Evolutionary conservation across 2,888 invertebrate genomes (phyloP).

Genomic region (Anthrax anthrax): DNA sequence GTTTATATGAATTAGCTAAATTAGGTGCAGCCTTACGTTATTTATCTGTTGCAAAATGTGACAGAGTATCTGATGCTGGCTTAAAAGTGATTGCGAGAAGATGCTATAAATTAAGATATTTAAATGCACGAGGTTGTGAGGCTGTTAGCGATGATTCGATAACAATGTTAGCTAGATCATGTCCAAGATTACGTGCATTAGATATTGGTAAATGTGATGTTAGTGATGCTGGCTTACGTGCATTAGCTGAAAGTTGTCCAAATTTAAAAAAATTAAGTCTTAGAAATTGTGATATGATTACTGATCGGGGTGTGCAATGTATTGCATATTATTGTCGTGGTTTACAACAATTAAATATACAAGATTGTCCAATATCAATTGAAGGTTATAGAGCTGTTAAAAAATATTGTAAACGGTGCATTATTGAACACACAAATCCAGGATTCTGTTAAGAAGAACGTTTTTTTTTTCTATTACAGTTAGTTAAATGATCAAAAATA

Average conservation of each 20-base stretch:
- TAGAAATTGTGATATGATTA: constrained; percentile 80
- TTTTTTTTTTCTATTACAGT: too few species aligned
- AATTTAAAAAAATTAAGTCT: constrained; percentile 81
- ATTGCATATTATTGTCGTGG: constrained; percentile 83
- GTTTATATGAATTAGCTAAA: constrained; percentile 77
- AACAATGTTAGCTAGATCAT: constrained; percentile 70
- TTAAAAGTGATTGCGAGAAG: constrained; percentile 72
- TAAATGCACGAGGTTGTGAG: constrained; percentile 85
- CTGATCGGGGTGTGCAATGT: constrained; percentile 75
- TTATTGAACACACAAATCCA: constrained; percentile 91
- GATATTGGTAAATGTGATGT: constrained; percentile 91
- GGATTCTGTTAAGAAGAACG: constrained; percentile 58
- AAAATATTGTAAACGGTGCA: constrained; percentile 81
- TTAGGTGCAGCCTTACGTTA: constrained; percentile 80
- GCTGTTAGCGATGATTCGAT: constrained; percentile 89
- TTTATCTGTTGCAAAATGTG: constrained; percentile 87
- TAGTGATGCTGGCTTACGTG: constrained; percentile 74
- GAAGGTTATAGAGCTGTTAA: constrained; percentile 84
- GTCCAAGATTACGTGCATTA: constrained; percentile 70
- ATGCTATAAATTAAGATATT: constrained; percentile 76
- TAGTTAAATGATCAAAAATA: not conserved
- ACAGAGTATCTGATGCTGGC: constrained; percentile 81
- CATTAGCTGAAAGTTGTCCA: constrained; percentile 77
- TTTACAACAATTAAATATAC: constrained; percentile 80
- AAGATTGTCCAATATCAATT: constrained; percentile 80